Evolutionary conservation across 2,888 invertebrate genomes (phyloP).

Genomic region (Lithophane socia): DNA sequence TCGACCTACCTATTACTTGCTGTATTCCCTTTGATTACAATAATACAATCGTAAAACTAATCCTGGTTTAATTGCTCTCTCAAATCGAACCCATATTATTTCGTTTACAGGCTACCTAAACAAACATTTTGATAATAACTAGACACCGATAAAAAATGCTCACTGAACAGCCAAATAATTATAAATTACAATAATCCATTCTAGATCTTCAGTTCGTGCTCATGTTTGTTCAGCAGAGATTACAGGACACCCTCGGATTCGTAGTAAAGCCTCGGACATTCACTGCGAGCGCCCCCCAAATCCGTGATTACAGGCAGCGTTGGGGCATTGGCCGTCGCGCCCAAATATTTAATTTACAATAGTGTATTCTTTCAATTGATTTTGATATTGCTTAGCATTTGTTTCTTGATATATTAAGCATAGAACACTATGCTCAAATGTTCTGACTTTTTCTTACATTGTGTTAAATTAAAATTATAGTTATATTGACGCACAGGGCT

Average conservation of each 20-base stretch:
- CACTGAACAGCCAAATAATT: slow-evolving; percentile 29
- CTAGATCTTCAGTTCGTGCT: slow-evolving; percentile 53
- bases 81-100: not conserved
- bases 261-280: slow-evolving; percentile 52
- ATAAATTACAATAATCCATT: slow-evolving; percentile 43
- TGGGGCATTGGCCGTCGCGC: not conserved
- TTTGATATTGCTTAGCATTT: not conserved
- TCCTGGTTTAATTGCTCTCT: too few relatives aligned
- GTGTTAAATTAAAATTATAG: too few relatives aligned
- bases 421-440: too few relatives aligned
- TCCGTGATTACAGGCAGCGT: slow-evolving; percentile 37
- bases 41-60: too few relatives aligned
- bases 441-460: too few relatives aligned
- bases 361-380: not conserved
- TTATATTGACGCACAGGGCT: too few relatives aligned
- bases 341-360: slow-evolving; percentile 17
- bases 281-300: slow-evolving; percentile 32
- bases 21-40: too few relatives aligned
- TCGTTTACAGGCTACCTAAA: not conserved
- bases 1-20: too few relatives aligned
- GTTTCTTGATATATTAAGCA: too few relatives aligned
- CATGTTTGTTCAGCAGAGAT: slow-evolving; percentile 41
- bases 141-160: not conserved
- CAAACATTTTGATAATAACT: not conserved
- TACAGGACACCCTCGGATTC: slow-evolving; percentile 33